Evolutionary conservation across 2,797 vertebrate genomes (phyloP), one percentile per base, ranked within the genome.

Genomic region (Alca torda): DNA sequence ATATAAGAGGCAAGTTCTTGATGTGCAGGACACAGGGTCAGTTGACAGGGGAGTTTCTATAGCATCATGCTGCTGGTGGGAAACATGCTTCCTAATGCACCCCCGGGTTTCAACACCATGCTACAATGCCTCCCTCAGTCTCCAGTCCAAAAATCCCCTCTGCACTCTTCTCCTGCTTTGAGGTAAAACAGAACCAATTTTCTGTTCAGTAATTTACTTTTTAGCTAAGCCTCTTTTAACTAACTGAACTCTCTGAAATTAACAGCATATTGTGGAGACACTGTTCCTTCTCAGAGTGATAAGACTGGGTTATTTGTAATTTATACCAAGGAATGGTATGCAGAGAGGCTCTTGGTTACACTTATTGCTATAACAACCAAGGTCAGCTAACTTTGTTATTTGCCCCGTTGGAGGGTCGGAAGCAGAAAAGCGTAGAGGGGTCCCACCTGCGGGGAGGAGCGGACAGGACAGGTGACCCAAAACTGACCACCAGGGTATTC

Each of bases 61-160:
- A 89, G 11, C 24, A 25, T 20, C 10, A 9, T 51, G 16, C 16
- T 65, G 11, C 24, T 65, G 11, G 14, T 59, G 20, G 28, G 39
- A 79, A 84, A 48, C 0, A 0, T 20, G 8, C 5, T 69, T 82
- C 50, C 37, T 73, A 24, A 46, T 25, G 33, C 6, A 82, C 1
- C 2, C 10, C 3, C 10, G 39, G 31, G 2, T 75, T 63, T 73
- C 65, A 64, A 26, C 30, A 65, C 25, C 26, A 19, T n/a, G 23
- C 8, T 25, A 8, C 19, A 35, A 1, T 19, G 7, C 35, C 10
- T 54, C 18, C 3, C 30, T 77, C 28, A 73, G 16, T 35, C 16
- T 13, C n/a, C 41, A 63, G 25, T 6, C 21, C 16, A 43, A 28
- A 28, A 0, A 1, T 1, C 1, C 1, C 3, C 54, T 3, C 1